phyloP scores from a whole-genome alignment of 2,888 invertebrate species.

The Scelioninae gen. 2 region DNA sequence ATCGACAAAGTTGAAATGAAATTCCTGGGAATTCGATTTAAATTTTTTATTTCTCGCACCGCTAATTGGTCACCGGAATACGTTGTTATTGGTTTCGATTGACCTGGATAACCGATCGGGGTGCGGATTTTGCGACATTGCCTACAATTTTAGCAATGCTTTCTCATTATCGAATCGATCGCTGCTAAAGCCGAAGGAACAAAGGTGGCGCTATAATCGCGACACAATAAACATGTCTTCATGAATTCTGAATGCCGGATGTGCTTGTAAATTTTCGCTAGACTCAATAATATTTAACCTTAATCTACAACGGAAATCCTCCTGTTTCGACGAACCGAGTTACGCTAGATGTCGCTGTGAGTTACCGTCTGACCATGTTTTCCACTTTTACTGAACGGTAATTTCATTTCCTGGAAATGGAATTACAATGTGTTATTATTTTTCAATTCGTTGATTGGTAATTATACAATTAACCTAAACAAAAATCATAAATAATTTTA shows the following conservation, averaged over 20 bases:
- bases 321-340: too few relatives aligned
- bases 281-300: slow-evolving; percentile 12
- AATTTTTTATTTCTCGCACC: background rate
- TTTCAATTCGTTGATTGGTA: too few relatives aligned
- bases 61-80: slow-evolving; percentile 9
- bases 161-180: slow-evolving; percentile 27
- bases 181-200: slow-evolving; percentile 13
- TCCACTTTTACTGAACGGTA: too few relatives aligned
- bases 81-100: slow-evolving; percentile 10
- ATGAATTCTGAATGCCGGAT: slow-evolving; percentile 1
- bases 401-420: too few relatives aligned
- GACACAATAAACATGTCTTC: slow-evolving; percentile 8
- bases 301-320: too few relatives aligned
- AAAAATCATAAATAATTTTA: too few relatives aligned
- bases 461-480: too few relatives aligned
- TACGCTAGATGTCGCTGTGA: too few relatives aligned
- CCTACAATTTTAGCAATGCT: slow-evolving; percentile 23
- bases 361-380: too few relatives aligned
- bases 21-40: slow-evolving; percentile 1
- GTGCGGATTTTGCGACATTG: slow-evolving; percentile 27
- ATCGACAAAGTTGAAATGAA: slow-evolving; percentile 5
- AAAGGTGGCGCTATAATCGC: slow-evolving; percentile 2
- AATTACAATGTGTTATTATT: too few relatives aligned
- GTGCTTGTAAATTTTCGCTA: slow-evolving; percentile 15
- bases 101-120: slow-evolving; percentile 15